These are phyloP conservation scores for Caenorhabditis sp. DNA, from an alignment of 2,888 invertebrate species.

Conservation along the genomic window DNA sequence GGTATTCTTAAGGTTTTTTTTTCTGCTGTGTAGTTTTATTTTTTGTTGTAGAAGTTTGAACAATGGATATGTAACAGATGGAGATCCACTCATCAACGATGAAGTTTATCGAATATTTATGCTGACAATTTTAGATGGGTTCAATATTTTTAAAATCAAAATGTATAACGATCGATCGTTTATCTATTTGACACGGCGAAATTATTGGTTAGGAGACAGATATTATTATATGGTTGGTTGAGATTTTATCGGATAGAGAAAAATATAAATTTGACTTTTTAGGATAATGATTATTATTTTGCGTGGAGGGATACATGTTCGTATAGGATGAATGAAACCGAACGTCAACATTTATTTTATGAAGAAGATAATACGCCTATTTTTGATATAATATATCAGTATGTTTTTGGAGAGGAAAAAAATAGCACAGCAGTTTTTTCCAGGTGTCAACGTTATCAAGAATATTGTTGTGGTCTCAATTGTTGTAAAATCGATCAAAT, in stretches of 20 bases:
- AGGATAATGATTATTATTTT: slow-evolving; percentile 69
- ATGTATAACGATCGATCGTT: slow-evolving; percentile 68
- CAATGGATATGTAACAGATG: slow-evolving; percentile 59
- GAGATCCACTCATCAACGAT: slow-evolving; percentile 58
- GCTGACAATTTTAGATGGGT: slow-evolving; percentile 61
- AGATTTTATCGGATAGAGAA: background rate
- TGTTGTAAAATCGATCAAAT: slow-evolving; percentile 60
- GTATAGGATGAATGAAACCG: slow-evolving; percentile 63
- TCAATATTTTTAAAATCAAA: slow-evolving; percentile 55
- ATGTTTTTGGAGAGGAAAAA: slow-evolving; percentile 26
- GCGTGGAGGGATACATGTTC: slow-evolving; percentile 66
- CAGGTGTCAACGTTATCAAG: slow-evolving; percentile 67
- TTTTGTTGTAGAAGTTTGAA: slow-evolving; percentile 49
- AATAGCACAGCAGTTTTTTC: slow-evolving; percentile 13
- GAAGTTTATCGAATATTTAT: slow-evolving; percentile 62
- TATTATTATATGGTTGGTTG: slow-evolving; percentile 63
- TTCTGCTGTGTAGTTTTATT: no score
- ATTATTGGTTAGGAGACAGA: slow-evolving; percentile 68
- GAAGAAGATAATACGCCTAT: slow-evolving; percentile 62
- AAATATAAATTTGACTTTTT: slow-evolving; percentile 3
- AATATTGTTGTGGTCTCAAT: slow-evolving; percentile 68
- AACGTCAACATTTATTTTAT: slow-evolving; percentile 61
- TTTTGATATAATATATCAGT: slow-evolving; percentile 68
- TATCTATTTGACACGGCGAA: slow-evolving; percentile 59
- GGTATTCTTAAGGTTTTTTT: no score